Base-by-base conservation (phyloP, 1,140 invertebrate genomes). In the Macrostomum lignano region DNA sequence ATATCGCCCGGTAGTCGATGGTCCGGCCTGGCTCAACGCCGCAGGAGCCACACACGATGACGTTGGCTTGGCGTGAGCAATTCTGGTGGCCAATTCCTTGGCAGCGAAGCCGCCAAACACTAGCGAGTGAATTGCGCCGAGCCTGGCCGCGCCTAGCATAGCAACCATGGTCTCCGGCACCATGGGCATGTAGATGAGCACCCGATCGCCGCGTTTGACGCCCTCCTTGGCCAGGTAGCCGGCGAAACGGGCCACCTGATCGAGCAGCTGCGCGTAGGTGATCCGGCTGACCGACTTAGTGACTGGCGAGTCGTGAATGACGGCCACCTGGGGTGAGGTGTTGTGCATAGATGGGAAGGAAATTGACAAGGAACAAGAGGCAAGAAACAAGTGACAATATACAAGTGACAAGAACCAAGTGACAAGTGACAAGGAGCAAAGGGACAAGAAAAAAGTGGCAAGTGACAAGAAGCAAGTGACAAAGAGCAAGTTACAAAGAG, bases 141-240 rank as follows among this genome's bases (percentile, higher is more conserved):
- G 79, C 36, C 67, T 67, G 3, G 78, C 72, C 51, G 84, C 93
- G 0, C 82, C 82, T 30, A 96, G 58, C 74, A 94, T 81, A 6
- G 75, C 71, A n/a, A 93, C 67, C 0, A 79, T 69, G n/a, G 82
- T 60, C 59, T 94, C 82, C 33, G 81, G 50, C 25, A 93, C 74
- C 79, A 94, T 94, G 7, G 86, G 86, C 78, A 96, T 88, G 51
- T 94, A 96, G 39, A 94, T 71, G 9, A 77, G 73, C 3, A 94
- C 79, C 7, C 78, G 62, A 47, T 94, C 82, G 1, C 84, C 84
- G 54, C 81, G 84, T 36, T 57, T 49, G 2, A 67, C 38, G 14
- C 61, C 57, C 30, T 28, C 33, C 41, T 44, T 39, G 42, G 36
- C 14, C 19, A 37, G 28, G 37, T 43, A 23, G 26, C 21, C 17